phyloP scores from a whole-genome alignment of 2,113 vertebrate genomes.

The Typhlomys cinereus region DNA sequence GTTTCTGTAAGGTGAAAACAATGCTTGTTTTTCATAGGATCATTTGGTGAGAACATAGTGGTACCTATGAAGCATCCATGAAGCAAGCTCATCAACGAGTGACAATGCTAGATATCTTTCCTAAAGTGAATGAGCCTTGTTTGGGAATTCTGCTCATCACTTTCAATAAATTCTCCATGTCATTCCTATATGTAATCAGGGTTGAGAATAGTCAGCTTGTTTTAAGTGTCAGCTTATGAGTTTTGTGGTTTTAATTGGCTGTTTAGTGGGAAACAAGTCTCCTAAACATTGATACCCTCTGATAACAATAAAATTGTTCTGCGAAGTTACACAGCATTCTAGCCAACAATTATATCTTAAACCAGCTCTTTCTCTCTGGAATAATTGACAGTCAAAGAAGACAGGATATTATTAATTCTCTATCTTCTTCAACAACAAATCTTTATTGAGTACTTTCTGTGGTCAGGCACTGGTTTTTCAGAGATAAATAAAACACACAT shows the following conservation, averaged over 20 bases:
- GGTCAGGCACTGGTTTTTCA: not conserved
- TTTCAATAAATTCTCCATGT: not conserved
- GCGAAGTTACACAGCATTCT: not conserved
- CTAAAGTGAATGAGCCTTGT: not conserved
- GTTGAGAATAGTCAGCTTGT: not conserved
- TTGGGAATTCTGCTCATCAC: not conserved
- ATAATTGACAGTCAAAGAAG: not conserved
- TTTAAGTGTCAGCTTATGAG: not conserved
- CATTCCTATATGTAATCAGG: not conserved
- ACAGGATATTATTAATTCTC: not conserved
- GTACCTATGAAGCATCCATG: not conserved
- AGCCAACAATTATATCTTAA: not conserved
- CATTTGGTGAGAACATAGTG: not conserved
- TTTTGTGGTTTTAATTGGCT: not conserved
- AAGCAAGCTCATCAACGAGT: not conserved
- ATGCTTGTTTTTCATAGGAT: not conserved
- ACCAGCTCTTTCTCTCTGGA: not conserved
- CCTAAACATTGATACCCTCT: not conserved
- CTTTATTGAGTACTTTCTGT: not conserved
- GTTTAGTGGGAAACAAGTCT: not conserved
- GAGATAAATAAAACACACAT: not conserved
- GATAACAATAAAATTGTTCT: not conserved
- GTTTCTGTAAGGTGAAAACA: not conserved
- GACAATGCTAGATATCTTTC: not conserved
- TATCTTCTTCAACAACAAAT: slow-evolving; percentile 1